phyloP scores from a whole-genome alignment of 1,140 invertebrate genomes.

The Apis dorsata region DNA sequence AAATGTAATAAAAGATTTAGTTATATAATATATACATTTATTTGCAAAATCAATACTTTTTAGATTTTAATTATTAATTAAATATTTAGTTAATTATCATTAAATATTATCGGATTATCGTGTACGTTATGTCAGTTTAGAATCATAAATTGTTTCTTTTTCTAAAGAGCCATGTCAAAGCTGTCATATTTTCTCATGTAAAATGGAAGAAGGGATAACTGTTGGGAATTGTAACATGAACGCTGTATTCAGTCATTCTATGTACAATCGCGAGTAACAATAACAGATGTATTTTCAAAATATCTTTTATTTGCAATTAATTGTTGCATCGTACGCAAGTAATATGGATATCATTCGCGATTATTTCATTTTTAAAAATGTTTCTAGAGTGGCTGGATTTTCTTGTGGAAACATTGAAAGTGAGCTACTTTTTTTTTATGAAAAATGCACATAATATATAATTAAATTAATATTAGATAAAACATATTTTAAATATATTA shows the following conservation, averaged over 20 bases:
- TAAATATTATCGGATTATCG: neutral
- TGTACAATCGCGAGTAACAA: neutral
- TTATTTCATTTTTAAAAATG: constrained; percentile 58
- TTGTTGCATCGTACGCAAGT: constrained; percentile 15
- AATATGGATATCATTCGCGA: constrained; percentile 52
- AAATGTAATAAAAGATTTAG: neutral
- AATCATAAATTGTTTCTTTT: constrained; percentile 3
- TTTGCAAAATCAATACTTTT: neutral
- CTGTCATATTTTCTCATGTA: constrained; percentile 21
- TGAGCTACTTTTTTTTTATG: neutral
- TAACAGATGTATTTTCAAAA: constrained; percentile 16
- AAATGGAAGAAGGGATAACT: constrained; percentile 5
- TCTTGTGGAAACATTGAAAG: constrained; percentile 47
- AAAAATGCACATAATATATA: neutral
- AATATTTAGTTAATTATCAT: too few relatives aligned
- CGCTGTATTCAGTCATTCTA: neutral
- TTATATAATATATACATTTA: neutral
- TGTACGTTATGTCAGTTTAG: neutral
- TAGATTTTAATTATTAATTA: neutral
- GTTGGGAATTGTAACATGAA: constrained; percentile 6
- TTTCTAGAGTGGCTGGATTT: constrained; percentile 49
- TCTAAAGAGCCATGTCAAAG: constrained; percentile 24
- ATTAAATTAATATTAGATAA: neutral
- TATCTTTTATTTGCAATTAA: constrained; percentile 38
- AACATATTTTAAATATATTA: neutral